Base-by-base conservation (phyloP, 1,140 invertebrate species). In the Drosophila littoralis region DNA sequence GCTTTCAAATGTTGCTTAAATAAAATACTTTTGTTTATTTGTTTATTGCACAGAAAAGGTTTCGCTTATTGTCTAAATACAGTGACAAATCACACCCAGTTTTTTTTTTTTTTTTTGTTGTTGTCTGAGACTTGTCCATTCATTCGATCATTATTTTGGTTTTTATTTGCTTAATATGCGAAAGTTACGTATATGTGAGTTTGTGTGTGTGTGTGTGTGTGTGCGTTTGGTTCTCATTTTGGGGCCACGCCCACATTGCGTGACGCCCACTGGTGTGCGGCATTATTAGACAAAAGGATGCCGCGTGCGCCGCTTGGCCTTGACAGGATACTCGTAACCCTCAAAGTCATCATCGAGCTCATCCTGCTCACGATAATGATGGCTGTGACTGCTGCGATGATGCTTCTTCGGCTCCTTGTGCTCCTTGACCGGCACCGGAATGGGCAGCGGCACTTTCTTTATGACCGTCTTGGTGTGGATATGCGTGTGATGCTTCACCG, bases 401-500 rank as follows among this genome's bases (percentile, higher is more conserved):
- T 92, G 74, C 64, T 91, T 86, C 73, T 90, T 90, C 15, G 82
- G 81, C 57, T 90, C 85, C 51, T 83, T 73, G 51, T 88, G 91
- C 75, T 92, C 91, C 71, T 91, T 92, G 55, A 92, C 75, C 55
- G 91, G 91, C 55, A 92, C 83, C 43, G 91, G 91, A 54, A 92
- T 90, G 65, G 91, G 91, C 50, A 92, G 33, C 33, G 91, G 90
- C n/a, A 92, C 91, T 73, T 91, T 92, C 74, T 92, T 92, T 73
- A 92, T 91, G 51, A 92, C 70, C 57, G 91, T 92, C 69, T 92
- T 92, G 4, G 90, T 91, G 70, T 92, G 91, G 46, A 92, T 78
- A 77, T 92, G 91, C 64, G 91, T 92, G 54, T 92, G 91, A 72
- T 92, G 91, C 69, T 92, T 92, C 52, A 92, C 88, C 6, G 91